Conservation (phyloP, 2,888 invertebrate species). For the Xiphydria camelus region DNA sequence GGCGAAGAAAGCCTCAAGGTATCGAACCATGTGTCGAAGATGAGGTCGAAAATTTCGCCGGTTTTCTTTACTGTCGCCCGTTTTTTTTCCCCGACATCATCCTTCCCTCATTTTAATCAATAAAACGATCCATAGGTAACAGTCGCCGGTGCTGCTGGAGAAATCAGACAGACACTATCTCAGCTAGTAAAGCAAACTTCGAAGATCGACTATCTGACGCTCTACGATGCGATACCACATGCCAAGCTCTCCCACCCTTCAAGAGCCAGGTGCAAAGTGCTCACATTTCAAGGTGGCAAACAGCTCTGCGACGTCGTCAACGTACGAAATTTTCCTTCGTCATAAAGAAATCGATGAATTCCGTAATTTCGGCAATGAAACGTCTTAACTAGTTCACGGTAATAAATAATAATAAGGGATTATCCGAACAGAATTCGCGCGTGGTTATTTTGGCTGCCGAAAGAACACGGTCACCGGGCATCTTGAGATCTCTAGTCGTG, state of each 20-base stretch:
- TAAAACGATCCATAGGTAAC: background rate
- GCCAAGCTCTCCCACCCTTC: background rate
- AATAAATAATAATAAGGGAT: too few relatives aligned
- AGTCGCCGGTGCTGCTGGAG: background rate
- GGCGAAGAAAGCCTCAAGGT: conserved; percentile 9
- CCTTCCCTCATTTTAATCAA: background rate
- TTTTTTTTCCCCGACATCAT: background rate
- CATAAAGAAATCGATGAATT: too few relatives aligned
- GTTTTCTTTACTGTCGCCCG: background rate
- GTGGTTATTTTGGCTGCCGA: too few relatives aligned
- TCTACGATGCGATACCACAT: conserved; percentile 1
- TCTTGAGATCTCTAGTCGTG: too few relatives aligned
- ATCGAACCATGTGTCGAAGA: background rate
- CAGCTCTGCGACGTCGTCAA: too few relatives aligned
- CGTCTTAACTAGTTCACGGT: too few relatives aligned
- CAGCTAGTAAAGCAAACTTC: background rate
- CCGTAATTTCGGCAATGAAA: too few relatives aligned
- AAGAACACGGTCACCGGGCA: too few relatives aligned
- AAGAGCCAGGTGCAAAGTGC: too few relatives aligned
- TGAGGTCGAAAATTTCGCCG: background rate
- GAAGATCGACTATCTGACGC: background rate
- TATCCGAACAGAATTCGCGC: too few relatives aligned
- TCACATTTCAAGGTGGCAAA: too few relatives aligned
- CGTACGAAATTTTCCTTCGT: too few relatives aligned
- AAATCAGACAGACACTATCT: background rate